These are phyloP conservation scores for Lycaena phlaeas DNA, from an alignment of 2,888 invertebrate genomes.

Conservation along the genomic window DNA sequence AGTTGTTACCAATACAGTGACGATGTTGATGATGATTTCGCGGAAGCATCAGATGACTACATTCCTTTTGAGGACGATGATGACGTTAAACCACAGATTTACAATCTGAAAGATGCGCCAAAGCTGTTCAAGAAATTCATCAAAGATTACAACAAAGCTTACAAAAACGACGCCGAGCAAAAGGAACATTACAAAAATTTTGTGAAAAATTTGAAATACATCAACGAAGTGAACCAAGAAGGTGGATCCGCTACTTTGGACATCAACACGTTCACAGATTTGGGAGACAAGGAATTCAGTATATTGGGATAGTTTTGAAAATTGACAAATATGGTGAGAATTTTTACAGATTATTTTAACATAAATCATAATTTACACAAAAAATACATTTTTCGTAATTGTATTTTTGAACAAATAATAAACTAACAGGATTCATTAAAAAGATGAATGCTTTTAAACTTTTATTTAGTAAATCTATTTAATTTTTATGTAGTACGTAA, in stretches of 20 bases:
- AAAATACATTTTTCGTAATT: too few relatives aligned
- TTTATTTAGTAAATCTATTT: too few relatives aligned
- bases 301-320: constrained; percentile 11
- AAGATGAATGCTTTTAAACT: too few relatives aligned
- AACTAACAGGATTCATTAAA: too few relatives aligned
- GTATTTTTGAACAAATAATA: too few relatives aligned
- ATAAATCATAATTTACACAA: too few relatives aligned
- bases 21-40: constrained; percentile 14
- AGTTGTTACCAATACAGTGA: constrained; percentile 15
- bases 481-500: too few relatives aligned
- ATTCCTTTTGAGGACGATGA: constrained; percentile 15
- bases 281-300: constrained; percentile 26
- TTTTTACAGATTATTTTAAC: too few relatives aligned
- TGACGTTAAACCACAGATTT: constrained; percentile 27
- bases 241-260: constrained; percentile 24
- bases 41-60: constrained; percentile 10
- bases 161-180: constrained; percentile 31
- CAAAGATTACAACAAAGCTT: constrained; percentile 33
- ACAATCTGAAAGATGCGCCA: constrained; percentile 38
- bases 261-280: constrained; percentile 46
- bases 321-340: not conserved
- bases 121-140: constrained; percentile 36
- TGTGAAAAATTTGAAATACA: constrained; percentile 34
- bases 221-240: constrained; percentile 37
- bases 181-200: constrained; percentile 36